Percentiles rank a stretch among this genome's conserved stretches.
Evolutionary conservation across 2,888 invertebrate species (phyloP).

Genomic region (Ophioninae sp.): DNA sequence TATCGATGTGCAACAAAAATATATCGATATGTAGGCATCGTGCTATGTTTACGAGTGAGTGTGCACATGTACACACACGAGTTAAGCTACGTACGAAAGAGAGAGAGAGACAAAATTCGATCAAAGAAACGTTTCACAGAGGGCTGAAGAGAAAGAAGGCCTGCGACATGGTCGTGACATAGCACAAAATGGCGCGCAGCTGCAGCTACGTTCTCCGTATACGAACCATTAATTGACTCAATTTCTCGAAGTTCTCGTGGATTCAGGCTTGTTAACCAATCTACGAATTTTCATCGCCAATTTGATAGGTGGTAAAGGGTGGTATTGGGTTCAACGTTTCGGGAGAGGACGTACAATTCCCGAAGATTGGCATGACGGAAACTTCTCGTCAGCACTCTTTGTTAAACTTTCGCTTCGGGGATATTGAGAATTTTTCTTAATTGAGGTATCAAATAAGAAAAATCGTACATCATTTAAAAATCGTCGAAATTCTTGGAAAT

Average conservation of each 20-base stretch:
- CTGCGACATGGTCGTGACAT: conserved; percentile 72
- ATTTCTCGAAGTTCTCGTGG: conserved; percentile 69
- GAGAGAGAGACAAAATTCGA: conserved; percentile 72
- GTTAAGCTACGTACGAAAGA: conserved; percentile 56
- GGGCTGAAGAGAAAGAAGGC: conserved; percentile 64
- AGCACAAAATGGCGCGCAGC: conserved; percentile 70
- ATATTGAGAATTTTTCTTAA: neutral
- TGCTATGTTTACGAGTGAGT: conserved; percentile 14
- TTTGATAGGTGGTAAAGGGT: conserved; percentile 61
- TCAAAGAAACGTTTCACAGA: conserved; percentile 71
- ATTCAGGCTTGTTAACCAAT: conserved; percentile 75
- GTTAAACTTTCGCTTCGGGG: neutral
- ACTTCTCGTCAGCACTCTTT: conserved; percentile 3
- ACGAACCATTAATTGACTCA: conserved; percentile 74
- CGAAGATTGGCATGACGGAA: conserved; percentile 45
- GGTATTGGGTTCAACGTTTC: conserved; percentile 16
- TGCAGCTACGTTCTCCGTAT: conserved; percentile 65
- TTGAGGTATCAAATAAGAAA: neutral
- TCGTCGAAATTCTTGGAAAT: too few relatives aligned
- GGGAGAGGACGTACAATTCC: conserved; percentile 31
- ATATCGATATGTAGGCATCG: conserved; percentile 59
- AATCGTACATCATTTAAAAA: too few relatives aligned
- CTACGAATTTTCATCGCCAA: conserved; percentile 77
- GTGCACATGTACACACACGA: neutral
- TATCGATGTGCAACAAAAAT: conserved; percentile 71